These are phyloP conservation scores for Cyrtonyx montezumae DNA, from an alignment of 2,113 vertebrate species.

Conservation along the genomic window DNA sequence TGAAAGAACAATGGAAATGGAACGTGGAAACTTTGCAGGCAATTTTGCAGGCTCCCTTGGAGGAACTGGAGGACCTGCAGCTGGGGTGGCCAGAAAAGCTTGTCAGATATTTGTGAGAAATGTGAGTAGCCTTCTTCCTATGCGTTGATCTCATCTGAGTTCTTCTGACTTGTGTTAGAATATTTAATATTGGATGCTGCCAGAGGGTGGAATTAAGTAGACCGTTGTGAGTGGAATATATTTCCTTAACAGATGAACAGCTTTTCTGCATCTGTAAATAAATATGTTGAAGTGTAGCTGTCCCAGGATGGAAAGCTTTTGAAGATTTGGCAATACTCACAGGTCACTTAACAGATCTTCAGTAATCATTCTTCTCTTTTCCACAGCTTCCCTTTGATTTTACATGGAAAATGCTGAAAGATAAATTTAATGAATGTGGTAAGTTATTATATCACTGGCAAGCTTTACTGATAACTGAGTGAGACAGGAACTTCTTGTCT, in stretches of 20 bases:
- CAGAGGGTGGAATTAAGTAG: background rate
- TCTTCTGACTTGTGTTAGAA: rapidly evolving
- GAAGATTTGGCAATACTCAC: background rate
- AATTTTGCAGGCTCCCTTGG: constrained; percentile 85
- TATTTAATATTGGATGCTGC: rapidly evolving
- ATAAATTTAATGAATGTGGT: constrained; percentile 97
- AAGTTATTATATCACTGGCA: constrained; percentile 52
- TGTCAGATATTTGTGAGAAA: constrained; percentile 99
- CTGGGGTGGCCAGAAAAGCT: constrained; percentile 89
- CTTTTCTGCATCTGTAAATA: background rate
- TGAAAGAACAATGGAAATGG: constrained; percentile 90
- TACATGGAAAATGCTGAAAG: constrained; percentile 98
- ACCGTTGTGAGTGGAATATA: background rate
- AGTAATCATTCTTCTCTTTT: background rate
- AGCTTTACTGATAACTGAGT: background rate
- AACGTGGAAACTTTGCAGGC: constrained; percentile 90
- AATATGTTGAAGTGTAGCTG: background rate
- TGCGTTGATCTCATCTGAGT: rapidly evolving
- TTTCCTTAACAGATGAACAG: background rate
- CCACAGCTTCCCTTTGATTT: constrained; percentile 96
- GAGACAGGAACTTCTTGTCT: background rate
- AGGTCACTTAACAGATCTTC: background rate
- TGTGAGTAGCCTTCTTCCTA: constrained; percentile 78
- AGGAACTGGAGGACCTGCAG: constrained; percentile 86
- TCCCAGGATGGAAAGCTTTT: rapidly evolving